Base-by-base conservation (phyloP, 92 coral and sea anemone species). In the Epizoanthus stellaris region DNA sequence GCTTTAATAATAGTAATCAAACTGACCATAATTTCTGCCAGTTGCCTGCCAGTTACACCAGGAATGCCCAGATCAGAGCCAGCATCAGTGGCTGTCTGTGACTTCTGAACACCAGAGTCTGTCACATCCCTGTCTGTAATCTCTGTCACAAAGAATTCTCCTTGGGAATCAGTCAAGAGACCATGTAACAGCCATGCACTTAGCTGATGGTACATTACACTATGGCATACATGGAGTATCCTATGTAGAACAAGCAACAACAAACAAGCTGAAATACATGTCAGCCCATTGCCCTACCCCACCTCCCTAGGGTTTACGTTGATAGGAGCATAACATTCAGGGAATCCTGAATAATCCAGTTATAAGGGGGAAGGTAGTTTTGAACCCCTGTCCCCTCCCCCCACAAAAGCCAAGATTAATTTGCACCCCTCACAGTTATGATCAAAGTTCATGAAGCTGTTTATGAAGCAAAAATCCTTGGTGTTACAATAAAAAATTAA, bases 111-210 rank as follows among this genome's bases (percentile, higher is more conserved):
- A 40, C 85, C 77, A 10, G 91, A 87, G n/a, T 68, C 83, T n/a
- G 76, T 74, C 25, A 81, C 77, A 80, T 88, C 93, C 23, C 79
- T 82, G 72, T 89, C 77, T 43, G 90, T 84, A 20, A 75, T 80
- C 80, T 90, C 92, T 43, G 88, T 70, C 75, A 96, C 92, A 81
- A 96, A 94, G 81, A 96, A 96, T 70, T 96, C 99, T 56, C 79
- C 76, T 60, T 89, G 93, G 49, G 84, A 82, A 56, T 96, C 99
- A 74, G 90, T 89, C 72, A 92, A 85, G 21, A 94, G 70, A 10
- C 99, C 99, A 82, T 94, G 93, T 5, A 96, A 81, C 45, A 94
- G 67, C 99, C 99, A 96, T 15, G 98, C 98, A 89, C 98, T 96
- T 40, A 96, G 92, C 72, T 96, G 99, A n/a, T 96, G 92, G 86